Evolutionary conservation across 2,113 vertebrate genomes (phyloP), one percentile per base, ranked within the genome.

Genomic region (Macrotus californicus): DNA sequence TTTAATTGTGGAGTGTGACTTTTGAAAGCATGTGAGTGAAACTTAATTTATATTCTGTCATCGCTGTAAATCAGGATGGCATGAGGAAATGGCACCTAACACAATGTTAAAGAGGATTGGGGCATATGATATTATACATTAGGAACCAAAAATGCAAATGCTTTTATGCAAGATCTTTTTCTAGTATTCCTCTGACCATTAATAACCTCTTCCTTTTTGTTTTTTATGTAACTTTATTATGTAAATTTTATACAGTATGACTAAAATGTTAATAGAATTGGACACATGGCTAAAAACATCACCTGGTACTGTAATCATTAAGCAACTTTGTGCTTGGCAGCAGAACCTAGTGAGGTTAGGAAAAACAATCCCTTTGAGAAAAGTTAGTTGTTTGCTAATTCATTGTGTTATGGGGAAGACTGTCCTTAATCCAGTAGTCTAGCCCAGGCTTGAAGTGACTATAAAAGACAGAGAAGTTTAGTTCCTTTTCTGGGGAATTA

Each of bases 181-280:
- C 72, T 79, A 90, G 7, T 26, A 59, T 94, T 85, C 69, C 43
- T 91, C 22, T 93, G 52, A 50, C 6, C 76, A 67, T 56, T 89
- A 94, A n/a, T 88, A 95, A 69, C 9, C 5, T 76, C 15, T 39
- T 84, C 48, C 4, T 15, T 72, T 81, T 69, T 21, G 29, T 18
- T 87, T 87, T 95, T 96, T 96, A 81, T 39, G 10, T 88, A 97
- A 91, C n/a, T 83, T 94, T 90, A 92, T 73, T 69, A 75, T 91
- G 48, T 21, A 56, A 73, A 87, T 85, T 95, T 95, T 93, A 95
- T 89, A 86, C 36, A 75, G 31, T 93, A 96, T 93, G 48, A 94
- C n/a, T 93, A 89, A 88, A 94, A 80, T 92, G 91, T 95, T 95
- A 92, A 86, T 89, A 84, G 24, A 93, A 88, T 70, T 88, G 22